Evolutionary conservation across 1,140 invertebrate species (phyloP), one percentile per base, ranked within the genome.

Genomic region (Tetramorium alpestre): DNA sequence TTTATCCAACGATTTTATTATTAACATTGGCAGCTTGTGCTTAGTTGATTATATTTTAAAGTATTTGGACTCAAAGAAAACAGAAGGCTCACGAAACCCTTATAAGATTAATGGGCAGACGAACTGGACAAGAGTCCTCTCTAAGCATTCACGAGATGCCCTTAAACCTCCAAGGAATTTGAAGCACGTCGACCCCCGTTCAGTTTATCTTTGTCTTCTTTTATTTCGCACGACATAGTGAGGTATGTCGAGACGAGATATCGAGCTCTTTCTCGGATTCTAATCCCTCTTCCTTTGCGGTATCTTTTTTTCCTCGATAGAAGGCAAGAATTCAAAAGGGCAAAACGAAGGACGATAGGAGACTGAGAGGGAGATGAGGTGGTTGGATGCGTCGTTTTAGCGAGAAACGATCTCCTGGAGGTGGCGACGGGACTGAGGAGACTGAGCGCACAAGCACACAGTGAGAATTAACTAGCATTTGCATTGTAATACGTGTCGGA

Each of bases 401-500:
- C 49, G 56, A 54, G 54, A 60, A 81, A 90, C 88, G 67, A 88
- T 70, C 78, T 70, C 13, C 10, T 33, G 22, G 47, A 25, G 65
- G 33, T 67, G 28, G 54, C 28, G 33, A 41, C 47, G 25, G 28
- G 3, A 38, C 8, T 25, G 84, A 44, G 51, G 58, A 38, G 33
- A 38, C 6, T 18, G 25, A 64, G 85, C 44, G 82, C 86, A 58
- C 44, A 60, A 58, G 51, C 85, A 87, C 85, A 87, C 88, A 44
- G 85, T 86, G 82, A 85, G 87, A 89, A 91, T 90, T 91, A 91
- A 91, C 89, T 78, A 90, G 91, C 89, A 93, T 91, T 93, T 94
- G 93, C 93, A 93, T 93, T 92, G 91, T 93, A 92, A 94, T 92
- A 89, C 89, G 90, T 84, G 77, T 86, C 75, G 60, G 70, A 85